Evolutionary conservation across 2,113 vertebrate genomes (phyloP), one percentile per base, ranked within the genome.

Genomic region (Quiscalus mexicanus): DNA sequence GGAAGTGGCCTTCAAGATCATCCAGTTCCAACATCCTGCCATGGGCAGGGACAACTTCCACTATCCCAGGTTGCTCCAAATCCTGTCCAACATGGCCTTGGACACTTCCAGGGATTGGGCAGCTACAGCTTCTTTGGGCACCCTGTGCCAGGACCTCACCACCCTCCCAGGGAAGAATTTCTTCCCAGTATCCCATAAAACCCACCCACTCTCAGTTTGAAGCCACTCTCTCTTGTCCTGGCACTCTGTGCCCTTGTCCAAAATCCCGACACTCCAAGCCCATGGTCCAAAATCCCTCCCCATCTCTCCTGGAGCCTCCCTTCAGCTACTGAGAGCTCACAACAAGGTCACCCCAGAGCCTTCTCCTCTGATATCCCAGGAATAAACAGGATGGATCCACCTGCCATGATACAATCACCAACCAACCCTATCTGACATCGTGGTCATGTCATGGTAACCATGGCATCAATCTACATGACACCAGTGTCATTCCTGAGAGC

Each of bases 21-120:
- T 4, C 4, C 12, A 8, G 5, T 60, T 69, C 3, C 8, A 53
- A 9, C 0, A 2, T 3, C 2, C 7, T 59, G 33, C 9, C 33
- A 23, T 30, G 53, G 13, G 5, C 28, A 89, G 33, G 13, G 69
- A 75, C 24, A 60, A 4, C 28, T 68, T 16, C 30, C 55, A 27
- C 47, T 25, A 3, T 2, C 2, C 30, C 47, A 49, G 8, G 24
- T 5, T 55, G 30, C 2, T 83, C 17, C 41, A 65, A 52, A 5
- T 10, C 3, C 20, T 1, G 0, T 60, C 23, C 69, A 63, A 1
- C 35, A 11, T 42, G 47, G 5, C 10, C 30, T 69, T 12, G 25
- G 2, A 20, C 10, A 28, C 3, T 76, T 42, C 47, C 70, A 76
- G 30, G 79, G 47, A 1, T 62, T 55, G 8, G 4, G 6, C 20